These are phyloP conservation scores for Accipiter virgatus DNA, from an alignment of 2,113 vertebrate species.

Conservation along the genomic window DNA sequence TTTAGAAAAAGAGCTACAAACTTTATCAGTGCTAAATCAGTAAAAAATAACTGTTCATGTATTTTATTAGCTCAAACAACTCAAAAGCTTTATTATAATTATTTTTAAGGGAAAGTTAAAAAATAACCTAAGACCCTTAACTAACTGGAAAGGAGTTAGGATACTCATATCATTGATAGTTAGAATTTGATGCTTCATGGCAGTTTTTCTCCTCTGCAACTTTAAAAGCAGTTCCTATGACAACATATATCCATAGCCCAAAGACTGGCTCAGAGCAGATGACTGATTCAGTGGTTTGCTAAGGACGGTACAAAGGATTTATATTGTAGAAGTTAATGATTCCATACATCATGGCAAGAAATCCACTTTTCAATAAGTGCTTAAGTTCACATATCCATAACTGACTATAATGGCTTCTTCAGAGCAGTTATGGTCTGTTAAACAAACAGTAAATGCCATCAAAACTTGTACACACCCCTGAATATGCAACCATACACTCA, in stretches of 20 bases:
- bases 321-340: not conserved
- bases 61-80: not conserved
- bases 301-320: not conserved
- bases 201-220: not conserved
- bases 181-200: not conserved
- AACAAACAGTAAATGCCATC: not conserved
- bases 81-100: not conserved
- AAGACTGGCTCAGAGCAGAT: not conserved
- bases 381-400: not conserved
- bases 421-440: not conserved
- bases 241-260: not conserved
- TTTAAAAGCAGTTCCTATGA: not conserved
- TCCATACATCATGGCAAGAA: not conserved
- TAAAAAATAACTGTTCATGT: not conserved
- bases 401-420: not conserved
- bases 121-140: not conserved
- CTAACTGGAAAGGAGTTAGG: not conserved
- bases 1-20: not conserved
- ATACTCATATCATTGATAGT: not conserved
- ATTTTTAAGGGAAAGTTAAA: not conserved
- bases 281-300: not conserved
- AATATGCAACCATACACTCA: not conserved
- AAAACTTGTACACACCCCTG: not conserved
- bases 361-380: not conserved
- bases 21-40: not conserved